Conservation (phyloP, 1,140 invertebrate genomes). For the Gerris buenoi region DNA sequence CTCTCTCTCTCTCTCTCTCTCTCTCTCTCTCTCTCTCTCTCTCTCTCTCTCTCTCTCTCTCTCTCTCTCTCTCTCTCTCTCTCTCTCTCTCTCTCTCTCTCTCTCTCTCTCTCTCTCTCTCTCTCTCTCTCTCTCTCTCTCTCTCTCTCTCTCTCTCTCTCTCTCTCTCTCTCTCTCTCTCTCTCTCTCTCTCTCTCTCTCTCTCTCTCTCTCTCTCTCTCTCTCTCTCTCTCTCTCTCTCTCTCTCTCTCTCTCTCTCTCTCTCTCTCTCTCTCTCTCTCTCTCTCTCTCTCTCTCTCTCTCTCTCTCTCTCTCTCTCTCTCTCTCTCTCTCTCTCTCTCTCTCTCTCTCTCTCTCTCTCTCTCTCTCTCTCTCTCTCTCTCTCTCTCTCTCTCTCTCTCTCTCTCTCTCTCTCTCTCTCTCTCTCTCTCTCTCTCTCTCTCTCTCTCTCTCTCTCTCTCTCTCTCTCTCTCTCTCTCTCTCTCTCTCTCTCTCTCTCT, state of each 20-base stretch:
- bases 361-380: no score
- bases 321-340: no score
- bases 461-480: no score
- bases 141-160: slow-evolving; percentile 2
- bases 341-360: no score
- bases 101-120: slow-evolving; percentile 2
- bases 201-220: slow-evolving; percentile 10
- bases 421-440: no score
- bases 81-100: background rate
- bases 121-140: slow-evolving; percentile 2
- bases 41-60: background rate
- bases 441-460: no score
- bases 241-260: slow-evolving; percentile 4
- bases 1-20: background rate
- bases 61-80: slow-evolving; percentile 2
- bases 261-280: slow-evolving; percentile 4
- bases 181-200: background rate
- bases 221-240: slow-evolving; percentile 9
- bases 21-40: background rate
- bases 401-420: no score
- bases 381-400: no score
- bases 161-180: slow-evolving; percentile 3
- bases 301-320: no score
- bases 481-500: no score
- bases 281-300: no score